Evolutionary conservation across 2,888 invertebrate genomes (phyloP).

Genomic region (Polydesmus complanatus): DNA sequence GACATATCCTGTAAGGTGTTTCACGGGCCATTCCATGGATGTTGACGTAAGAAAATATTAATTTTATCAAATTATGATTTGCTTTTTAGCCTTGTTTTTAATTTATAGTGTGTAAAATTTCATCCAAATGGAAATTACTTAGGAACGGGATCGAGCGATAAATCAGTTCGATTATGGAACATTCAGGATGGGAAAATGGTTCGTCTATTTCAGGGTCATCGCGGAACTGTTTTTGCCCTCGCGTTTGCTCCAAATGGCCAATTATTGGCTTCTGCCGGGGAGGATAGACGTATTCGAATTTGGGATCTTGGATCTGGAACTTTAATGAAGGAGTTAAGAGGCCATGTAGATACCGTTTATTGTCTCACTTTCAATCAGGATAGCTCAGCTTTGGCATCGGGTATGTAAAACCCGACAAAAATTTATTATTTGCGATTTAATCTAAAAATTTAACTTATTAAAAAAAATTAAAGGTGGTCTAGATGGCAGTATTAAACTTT

Average conservation of each 20-base stretch:
- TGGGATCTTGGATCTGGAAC: slow-evolving; percentile 57
- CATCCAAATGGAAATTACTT: slow-evolving; percentile 84
- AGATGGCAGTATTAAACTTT: slow-evolving; percentile 50
- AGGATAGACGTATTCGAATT: slow-evolving; percentile 52
- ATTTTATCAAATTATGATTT: slow-evolving; percentile 1
- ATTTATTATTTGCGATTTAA: neutral
- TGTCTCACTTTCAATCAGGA: slow-evolving; percentile 47
- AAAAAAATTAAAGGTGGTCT: slow-evolving; percentile 31
- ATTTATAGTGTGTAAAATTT: slow-evolving; percentile 59
- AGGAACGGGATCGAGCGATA: slow-evolving; percentile 82
- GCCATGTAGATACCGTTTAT: slow-evolving; percentile 48
- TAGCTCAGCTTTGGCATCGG: slow-evolving; percentile 49
- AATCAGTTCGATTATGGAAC: slow-evolving; percentile 73
- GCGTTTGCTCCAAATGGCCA: slow-evolving; percentile 75
- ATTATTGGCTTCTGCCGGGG: slow-evolving; percentile 67
- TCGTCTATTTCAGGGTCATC: slow-evolving; percentile 44
- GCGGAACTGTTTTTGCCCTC: slow-evolving; percentile 56
- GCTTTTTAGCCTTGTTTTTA: slow-evolving; percentile 17
- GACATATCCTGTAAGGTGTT: slow-evolving; percentile 65
- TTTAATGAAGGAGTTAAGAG: slow-evolving; percentile 47
- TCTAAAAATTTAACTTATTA: neutral
- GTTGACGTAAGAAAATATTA: slow-evolving; percentile 52
- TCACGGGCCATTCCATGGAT: slow-evolving; percentile 76
- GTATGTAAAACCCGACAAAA: slow-evolving; percentile 24
- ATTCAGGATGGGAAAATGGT: slow-evolving; percentile 61